Conservation (phyloP, 2,888 invertebrate species). For the Nyleta sp. region DNA sequence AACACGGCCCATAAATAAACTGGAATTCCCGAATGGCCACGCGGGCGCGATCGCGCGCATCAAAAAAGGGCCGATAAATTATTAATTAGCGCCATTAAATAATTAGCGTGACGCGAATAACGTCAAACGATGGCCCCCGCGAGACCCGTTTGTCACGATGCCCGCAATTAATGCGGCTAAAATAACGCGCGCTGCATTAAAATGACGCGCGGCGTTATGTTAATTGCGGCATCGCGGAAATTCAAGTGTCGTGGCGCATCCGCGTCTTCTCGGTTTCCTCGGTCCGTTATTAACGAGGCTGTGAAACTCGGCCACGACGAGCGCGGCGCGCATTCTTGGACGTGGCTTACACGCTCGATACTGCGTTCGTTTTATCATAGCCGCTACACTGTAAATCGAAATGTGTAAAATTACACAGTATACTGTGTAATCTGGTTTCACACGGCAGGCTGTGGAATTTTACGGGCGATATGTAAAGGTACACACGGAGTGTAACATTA, state of each 20-base stretch:
- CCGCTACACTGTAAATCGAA: no score
- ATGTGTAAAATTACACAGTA: no score
- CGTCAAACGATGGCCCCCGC: constrained; percentile 36
- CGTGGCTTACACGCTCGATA: no score
- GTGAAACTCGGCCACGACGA: no score
- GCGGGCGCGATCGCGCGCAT: constrained; percentile 24
- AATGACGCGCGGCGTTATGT: constrained; percentile 71
- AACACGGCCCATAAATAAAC: constrained; percentile 36
- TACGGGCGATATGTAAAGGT: no score
- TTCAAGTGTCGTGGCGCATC: constrained; percentile 64
- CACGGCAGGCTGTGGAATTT: no score
- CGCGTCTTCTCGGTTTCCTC: constrained; percentile 9
- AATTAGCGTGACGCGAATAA: constrained; percentile 50
- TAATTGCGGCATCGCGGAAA: constrained; percentile 73
- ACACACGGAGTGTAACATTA: no score
- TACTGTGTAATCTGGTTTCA: no score
- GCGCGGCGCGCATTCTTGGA: no score
- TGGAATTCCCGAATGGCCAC: constrained; percentile 19
- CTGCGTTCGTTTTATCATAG: no score
- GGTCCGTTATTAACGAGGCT: no score
- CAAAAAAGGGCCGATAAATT: constrained; percentile 43
- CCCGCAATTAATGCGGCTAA: constrained; percentile 49
- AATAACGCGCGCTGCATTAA: constrained; percentile 65
- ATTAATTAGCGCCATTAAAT: constrained; percentile 53
- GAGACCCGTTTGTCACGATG: constrained; percentile 34